Percentiles rank a stretch among this genome's conserved stretches.
Evolutionary conservation across 37 sponge, comb jelly and placozoan genomes (phyloP).

Genomic region (Agelas oroides): DNA sequence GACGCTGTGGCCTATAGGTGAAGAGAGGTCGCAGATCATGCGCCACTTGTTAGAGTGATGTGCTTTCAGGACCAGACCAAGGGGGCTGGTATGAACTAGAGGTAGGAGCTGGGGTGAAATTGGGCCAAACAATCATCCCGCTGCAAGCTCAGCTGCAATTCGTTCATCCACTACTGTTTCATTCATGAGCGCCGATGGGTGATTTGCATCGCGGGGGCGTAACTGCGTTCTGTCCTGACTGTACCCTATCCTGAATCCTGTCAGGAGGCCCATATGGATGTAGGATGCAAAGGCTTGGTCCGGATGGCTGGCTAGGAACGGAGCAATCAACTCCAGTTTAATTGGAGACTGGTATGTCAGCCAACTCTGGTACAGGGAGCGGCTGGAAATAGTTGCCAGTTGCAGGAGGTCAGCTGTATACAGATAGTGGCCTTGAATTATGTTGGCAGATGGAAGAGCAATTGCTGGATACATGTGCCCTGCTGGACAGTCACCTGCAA

Average conservation of each 20-base stretch:
- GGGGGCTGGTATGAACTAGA: too few species aligned
- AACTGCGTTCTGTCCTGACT: background rate
- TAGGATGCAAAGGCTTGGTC: conserved; percentile 3
- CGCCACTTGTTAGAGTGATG: too few species aligned
- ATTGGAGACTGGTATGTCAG: background rate
- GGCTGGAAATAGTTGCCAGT: too few species aligned
- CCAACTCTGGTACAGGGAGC: too few species aligned
- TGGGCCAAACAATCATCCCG: background rate
- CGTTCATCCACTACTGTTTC: background rate
- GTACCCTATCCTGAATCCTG: background rate
- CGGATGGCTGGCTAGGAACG: background rate
- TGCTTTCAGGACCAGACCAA: too few species aligned
- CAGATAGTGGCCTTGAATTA: too few species aligned
- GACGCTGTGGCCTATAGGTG: too few species aligned
- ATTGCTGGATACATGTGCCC: too few species aligned
- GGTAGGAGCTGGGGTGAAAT: background rate
- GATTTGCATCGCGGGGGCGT: background rate
- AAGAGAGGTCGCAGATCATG: too few species aligned
- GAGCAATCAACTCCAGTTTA: background rate
- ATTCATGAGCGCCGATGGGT: background rate
- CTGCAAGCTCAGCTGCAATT: background rate
- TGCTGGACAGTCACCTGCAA: too few species aligned
- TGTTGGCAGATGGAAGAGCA: too few species aligned
- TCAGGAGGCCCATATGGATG: background rate
- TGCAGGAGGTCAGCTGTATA: too few species aligned